phyloP scores from a whole-genome alignment of 53 echinoderm and acorn worm genomes.

The Crossaster papposus region DNA sequence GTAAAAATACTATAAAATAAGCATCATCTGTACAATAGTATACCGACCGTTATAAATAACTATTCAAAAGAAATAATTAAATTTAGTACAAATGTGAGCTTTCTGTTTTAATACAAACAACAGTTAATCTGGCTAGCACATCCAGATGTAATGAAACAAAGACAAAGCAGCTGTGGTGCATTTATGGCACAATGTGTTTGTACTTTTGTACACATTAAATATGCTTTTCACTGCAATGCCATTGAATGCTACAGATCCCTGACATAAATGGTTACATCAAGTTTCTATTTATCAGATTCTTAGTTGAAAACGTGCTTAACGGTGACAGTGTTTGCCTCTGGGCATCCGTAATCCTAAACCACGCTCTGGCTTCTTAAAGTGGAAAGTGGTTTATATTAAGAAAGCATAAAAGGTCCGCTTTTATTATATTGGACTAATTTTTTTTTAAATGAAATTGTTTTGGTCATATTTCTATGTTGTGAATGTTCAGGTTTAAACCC shows the following conservation, averaged over 20 bases:
- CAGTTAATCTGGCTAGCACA: no score
- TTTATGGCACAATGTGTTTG: no score
- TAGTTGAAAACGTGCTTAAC: background rate
- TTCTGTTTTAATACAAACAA: no score
- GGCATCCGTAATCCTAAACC: constrained; percentile 3
- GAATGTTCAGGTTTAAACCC: no score
- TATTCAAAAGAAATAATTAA: no score
- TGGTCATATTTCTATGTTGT: background rate
- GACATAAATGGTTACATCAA: background rate
- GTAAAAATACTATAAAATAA: no score
- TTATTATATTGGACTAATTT: background rate
- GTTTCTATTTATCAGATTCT: background rate
- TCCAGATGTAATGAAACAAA: no score
- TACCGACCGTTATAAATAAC: no score
- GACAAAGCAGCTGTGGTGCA: no score
- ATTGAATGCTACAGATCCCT: background rate
- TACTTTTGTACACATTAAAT: no score
- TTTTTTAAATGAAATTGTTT: background rate
- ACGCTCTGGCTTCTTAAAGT: background rate
- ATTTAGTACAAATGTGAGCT: no score
- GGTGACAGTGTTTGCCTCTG: background rate
- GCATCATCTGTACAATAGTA: no score
- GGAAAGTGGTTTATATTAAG: background rate
- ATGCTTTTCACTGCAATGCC: background rate
- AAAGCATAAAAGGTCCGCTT: background rate